Percentiles rank a stretch among this genome's conserved stretches.
phyloP scores from a whole-genome alignment of 1,140 invertebrate genomes.

The Bombus superbus region DNA sequence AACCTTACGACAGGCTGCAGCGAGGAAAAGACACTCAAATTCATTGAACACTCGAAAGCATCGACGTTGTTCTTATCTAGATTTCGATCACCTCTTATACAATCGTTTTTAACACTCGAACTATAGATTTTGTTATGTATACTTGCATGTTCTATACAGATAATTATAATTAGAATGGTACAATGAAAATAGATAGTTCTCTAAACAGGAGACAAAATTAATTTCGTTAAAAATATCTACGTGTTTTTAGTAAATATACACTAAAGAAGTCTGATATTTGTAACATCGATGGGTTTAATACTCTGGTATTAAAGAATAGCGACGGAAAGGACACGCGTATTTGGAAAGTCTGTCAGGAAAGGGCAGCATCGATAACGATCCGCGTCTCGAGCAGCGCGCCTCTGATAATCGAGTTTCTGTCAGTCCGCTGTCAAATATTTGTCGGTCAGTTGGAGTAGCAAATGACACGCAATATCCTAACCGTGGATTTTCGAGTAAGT shows the following conservation, averaged over 20 bases:
- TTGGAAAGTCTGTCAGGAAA: slow-evolving; percentile 1
- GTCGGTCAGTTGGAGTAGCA: not conserved
- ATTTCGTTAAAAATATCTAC: not conserved
- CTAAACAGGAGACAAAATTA: not conserved
- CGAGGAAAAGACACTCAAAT: not conserved
- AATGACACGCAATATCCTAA: not conserved
- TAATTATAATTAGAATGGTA: not conserved
- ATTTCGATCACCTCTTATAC: not conserved
- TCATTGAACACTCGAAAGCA: slow-evolving; percentile 1
- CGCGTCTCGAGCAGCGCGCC: slow-evolving; percentile 2
- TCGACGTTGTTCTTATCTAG: not conserved
- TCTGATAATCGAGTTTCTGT: slow-evolving; percentile 38
- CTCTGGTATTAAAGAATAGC: not conserved
- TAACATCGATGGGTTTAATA: not conserved
- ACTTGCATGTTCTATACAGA: not conserved
- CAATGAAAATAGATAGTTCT: not conserved
- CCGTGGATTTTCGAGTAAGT: not conserved
- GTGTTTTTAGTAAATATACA: not conserved
- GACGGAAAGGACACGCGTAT: not conserved
- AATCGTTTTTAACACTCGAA: not conserved
- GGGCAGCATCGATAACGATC: slow-evolving; percentile 51
- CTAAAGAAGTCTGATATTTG: not conserved
- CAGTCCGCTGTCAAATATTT: slow-evolving; percentile 38
- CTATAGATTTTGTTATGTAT: not conserved
- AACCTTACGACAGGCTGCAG: too few relatives aligned